Percentiles rank a stretch among this genome's conserved stretches.
Evolutionary conservation across 2,888 invertebrate genomes (phyloP).

Genomic region (Andrena trimmerana): DNA sequence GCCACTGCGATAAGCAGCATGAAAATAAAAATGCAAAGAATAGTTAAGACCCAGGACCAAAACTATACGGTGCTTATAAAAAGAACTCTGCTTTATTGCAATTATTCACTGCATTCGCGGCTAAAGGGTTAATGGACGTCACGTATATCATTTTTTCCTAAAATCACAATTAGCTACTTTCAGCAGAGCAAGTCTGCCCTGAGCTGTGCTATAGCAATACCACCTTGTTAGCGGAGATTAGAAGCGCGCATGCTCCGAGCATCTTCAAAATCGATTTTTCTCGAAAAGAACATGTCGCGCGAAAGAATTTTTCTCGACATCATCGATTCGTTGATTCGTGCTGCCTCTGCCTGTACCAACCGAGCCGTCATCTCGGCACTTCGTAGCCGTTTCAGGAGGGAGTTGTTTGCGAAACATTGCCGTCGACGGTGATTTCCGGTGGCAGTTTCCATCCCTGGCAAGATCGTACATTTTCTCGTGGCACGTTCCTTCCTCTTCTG

Average conservation of each 20-base stretch:
- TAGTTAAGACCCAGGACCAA: too few species aligned
- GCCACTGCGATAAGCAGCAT: too few species aligned
- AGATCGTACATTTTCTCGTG: constrained; percentile 66
- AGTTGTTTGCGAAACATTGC: background rate
- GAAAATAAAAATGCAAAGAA: too few species aligned
- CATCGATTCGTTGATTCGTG: background rate
- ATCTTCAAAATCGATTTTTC: constrained; percentile 10
- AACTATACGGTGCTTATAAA: too few species aligned
- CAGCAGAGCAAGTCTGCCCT: background rate
- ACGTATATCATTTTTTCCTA: background rate
- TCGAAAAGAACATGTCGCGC: background rate
- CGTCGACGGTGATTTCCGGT: constrained; percentile 8
- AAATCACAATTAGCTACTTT: background rate
- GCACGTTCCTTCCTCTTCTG: constrained; percentile 71
- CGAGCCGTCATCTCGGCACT: background rate
- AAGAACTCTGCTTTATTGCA: too few species aligned
- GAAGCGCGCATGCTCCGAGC: background rate
- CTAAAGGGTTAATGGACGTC: too few species aligned
- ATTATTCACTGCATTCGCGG: too few species aligned
- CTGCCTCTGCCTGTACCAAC: background rate
- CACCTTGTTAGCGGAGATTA: background rate
- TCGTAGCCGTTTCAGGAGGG: background rate
- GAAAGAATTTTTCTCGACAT: background rate
- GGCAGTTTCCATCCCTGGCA: constrained; percentile 42
- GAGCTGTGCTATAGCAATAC: background rate